Evolutionary conservation across 1,140 invertebrate species (phyloP), one percentile per base, ranked within the genome.

Genomic region (Drosophila subpulchrella): DNA sequence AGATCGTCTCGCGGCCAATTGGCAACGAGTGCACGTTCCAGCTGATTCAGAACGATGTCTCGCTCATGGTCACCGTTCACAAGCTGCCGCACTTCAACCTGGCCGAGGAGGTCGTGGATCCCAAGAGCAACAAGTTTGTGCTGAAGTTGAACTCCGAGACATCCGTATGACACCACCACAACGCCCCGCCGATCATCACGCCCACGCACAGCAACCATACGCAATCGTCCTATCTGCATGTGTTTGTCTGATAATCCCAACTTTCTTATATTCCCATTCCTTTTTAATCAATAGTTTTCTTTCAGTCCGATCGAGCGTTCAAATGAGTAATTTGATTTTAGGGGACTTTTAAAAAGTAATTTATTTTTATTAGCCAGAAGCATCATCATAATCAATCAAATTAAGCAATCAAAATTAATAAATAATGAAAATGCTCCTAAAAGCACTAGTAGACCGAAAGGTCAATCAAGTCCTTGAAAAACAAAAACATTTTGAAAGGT

Each of bases 71-170:
- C 88, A 95, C 95, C 2, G 95, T 98, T 20, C 95, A 96, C 78
- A 94, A 95, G 75, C 91, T 99, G 75, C 98, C 98, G 1, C 97
- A 98, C 93, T 98, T 99, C 89, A 97, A 97, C 93, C 94, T 99
- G 4, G 96, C 96, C 0, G 98, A 99, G 92, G 97, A 99, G 93
- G 96, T 99, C 0, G 96, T 99, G 15, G 97, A 99, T 94, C 97
- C 97, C 0, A 86, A 98, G 92, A 97, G 96, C 71, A 99, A 99
- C 93, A 97, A 98, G 82, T 99, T 99, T 95, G 96, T 99, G 38
- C 93, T 99, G 50, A 94, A 97, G 86, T 93, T 99, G 1, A 99
- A 98, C 92, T 99, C 98, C 0, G 98, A 99, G 93, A 99, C 98
- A 8, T 98, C 98, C 44, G 98, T 99, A 91, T 99, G 96, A 96